Conservation (phyloP, 2,113 vertebrate species). For the Cheirogaleus medius region DNA sequence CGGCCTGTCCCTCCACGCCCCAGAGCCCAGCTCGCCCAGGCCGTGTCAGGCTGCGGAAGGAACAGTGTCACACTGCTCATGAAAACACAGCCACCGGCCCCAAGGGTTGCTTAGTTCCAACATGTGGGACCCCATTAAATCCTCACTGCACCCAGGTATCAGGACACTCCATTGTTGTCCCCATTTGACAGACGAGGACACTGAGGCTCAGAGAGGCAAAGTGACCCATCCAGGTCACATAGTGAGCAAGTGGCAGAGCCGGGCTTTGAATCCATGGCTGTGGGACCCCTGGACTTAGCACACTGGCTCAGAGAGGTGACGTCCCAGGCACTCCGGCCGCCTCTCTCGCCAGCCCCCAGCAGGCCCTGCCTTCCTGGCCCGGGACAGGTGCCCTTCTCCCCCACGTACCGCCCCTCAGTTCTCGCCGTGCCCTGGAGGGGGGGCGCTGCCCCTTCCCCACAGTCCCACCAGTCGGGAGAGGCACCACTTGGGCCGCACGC, state of each 20-base stretch:
- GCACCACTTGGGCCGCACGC: fast-evolving
- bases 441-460: no score
- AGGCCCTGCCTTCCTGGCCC: not conserved
- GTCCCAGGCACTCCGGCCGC: not conserved
- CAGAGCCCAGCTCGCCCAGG: not conserved
- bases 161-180: not conserved
- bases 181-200: not conserved
- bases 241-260: not conserved
- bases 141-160: not conserved
- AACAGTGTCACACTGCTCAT: not conserved
- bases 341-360: not conserved
- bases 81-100: fast-evolving
- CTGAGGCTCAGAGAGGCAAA: not conserved
- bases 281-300: not conserved
- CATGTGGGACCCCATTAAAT: no score
- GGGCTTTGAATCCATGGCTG: not conserved
- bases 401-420: not conserved
- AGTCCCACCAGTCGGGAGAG: no score
- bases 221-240: not conserved
- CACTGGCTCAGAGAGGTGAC: not conserved
- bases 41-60: not conserved
- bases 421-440: not conserved
- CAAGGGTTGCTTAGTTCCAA: no score
- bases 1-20: not conserved
- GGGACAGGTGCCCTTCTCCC: not conserved